Evolutionary conservation across 2,113 vertebrate genomes (phyloP).

Genomic region (Zootoca vivipara): DNA sequence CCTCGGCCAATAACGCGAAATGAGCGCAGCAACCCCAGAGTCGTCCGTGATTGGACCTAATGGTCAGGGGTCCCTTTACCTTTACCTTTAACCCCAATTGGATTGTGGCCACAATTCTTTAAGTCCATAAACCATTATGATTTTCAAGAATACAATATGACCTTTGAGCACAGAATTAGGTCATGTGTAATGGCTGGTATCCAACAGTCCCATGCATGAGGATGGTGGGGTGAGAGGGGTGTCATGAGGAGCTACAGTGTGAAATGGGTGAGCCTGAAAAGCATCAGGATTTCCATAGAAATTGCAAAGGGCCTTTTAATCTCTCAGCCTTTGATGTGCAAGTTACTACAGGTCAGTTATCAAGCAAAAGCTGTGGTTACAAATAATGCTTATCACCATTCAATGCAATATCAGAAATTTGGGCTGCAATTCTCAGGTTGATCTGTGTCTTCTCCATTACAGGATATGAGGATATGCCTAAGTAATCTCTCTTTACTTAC

Average conservation of each 20-base stretch:
- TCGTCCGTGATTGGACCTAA: too few relatives aligned
- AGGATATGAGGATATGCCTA: background rate
- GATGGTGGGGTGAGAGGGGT: background rate
- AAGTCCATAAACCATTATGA: background rate
- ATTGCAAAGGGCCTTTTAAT: background rate
- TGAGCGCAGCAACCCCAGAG: too few relatives aligned
- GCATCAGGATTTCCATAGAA: background rate
- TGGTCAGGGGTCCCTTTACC: too few relatives aligned
- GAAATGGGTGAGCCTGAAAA: background rate
- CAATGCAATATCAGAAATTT: background rate
- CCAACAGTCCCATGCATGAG: background rate
- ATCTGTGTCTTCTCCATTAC: background rate
- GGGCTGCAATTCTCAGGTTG: background rate
- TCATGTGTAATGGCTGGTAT: background rate
- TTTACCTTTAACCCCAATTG: too few relatives aligned
- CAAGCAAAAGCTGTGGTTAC: background rate
- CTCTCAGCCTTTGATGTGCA: background rate
- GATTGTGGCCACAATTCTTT: background rate
- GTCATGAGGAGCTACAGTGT: background rate
- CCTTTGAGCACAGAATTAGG: background rate
- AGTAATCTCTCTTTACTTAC: background rate
- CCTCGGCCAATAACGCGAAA: too few relatives aligned
- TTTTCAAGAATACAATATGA: slow-evolving; percentile 19
- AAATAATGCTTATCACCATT: background rate
- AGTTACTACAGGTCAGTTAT: background rate